Conservation (phyloP, 1,140 invertebrate genomes). For the Drosophila arizonae region DNA sequence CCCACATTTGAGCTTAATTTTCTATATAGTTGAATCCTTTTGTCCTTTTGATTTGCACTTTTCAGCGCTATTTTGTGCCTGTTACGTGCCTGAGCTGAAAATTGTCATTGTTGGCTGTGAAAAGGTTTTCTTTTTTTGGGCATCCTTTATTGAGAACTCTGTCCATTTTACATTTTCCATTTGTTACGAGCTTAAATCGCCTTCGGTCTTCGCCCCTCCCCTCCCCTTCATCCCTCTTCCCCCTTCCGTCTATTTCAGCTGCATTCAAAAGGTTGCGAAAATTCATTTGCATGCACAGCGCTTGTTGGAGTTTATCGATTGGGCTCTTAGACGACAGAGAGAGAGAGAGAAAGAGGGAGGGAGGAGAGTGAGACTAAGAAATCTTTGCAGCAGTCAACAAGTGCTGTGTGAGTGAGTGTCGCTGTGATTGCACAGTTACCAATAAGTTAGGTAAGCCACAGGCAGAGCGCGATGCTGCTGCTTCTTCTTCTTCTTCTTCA, state of each 20-base stretch:
- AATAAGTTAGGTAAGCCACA: too few relatives aligned
- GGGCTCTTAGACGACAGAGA: constrained; percentile 15
- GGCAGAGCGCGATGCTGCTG: too few relatives aligned
- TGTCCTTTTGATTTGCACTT: not conserved
- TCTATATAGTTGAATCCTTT: not conserved
- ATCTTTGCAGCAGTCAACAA: constrained; percentile 7
- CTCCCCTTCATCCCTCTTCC: not conserved
- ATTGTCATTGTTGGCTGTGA: constrained; percentile 27
- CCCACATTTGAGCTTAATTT: not conserved
- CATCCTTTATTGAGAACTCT: not conserved
- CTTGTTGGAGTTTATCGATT: constrained; percentile 53
- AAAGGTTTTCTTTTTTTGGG: not conserved
- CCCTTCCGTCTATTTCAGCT: not conserved
- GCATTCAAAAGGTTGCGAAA: constrained; percentile 23
- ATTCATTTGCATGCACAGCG: constrained; percentile 50
- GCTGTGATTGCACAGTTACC: constrained; percentile 7
- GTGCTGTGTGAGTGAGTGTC: constrained; percentile 5
- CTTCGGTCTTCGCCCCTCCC: too few relatives aligned
- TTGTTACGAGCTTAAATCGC: not conserved
- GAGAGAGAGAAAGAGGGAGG: too few relatives aligned
- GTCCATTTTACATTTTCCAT: constrained; percentile 6
- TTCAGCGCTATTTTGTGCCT: not conserved
- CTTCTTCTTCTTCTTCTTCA: too few relatives aligned
- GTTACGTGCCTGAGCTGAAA: constrained; percentile 14
- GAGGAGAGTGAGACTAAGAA: not conserved